A percentile compares a stretch with the other conserved stretches of the same genome.
Evolutionary conservation across 1,140 invertebrate genomes (phyloP).

Genomic region (Drosophila gunungcola): DNA sequence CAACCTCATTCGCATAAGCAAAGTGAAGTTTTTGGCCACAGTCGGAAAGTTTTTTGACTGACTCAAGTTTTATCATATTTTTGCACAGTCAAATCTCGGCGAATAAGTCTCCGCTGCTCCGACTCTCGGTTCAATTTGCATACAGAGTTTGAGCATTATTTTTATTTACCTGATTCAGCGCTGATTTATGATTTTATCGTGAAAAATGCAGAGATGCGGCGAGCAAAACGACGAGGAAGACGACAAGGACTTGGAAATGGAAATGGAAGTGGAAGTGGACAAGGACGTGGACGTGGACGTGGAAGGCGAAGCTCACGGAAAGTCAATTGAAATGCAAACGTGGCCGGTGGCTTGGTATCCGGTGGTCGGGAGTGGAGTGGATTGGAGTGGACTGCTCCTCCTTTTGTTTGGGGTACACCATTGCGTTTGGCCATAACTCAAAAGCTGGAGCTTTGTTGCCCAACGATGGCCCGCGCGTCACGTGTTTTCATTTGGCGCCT

Average conservation of each 20-base stretch:
- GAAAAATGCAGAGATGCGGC: constrained; percentile 24
- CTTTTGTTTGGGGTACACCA: constrained; percentile 60
- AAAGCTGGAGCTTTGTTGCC: constrained; percentile 73
- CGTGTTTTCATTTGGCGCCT: constrained; percentile 76
- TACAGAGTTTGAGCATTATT: constrained; percentile 81
- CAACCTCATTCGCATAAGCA: constrained; percentile 27
- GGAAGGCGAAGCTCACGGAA: constrained; percentile 40
- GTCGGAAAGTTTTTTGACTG: constrained; percentile 66
- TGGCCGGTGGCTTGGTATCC: constrained; percentile 48
- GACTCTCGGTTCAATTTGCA: constrained; percentile 72
- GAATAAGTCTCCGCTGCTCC: constrained; percentile 45
- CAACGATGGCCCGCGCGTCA: constrained; percentile 71
- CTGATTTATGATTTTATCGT: constrained; percentile 82
- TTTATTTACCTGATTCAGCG: constrained; percentile 83
- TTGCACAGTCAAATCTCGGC: constrained; percentile 67
- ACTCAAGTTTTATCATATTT: constrained; percentile 81
- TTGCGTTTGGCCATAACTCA: constrained; percentile 70
- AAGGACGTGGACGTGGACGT: constrained; percentile 1
- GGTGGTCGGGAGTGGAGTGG: constrained; percentile 7
- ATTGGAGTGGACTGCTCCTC: not conserved
- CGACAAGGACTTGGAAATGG: constrained; percentile 1
- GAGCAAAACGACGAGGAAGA: not conserved
- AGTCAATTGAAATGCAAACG: constrained; percentile 81
- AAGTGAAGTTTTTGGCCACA: constrained; percentile 56
- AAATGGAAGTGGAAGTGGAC: no score